Evolutionary conservation across 2,888 invertebrate genomes (phyloP), one percentile per base, ranked within the genome.

Genomic region (Mimachlamys varia): DNA sequence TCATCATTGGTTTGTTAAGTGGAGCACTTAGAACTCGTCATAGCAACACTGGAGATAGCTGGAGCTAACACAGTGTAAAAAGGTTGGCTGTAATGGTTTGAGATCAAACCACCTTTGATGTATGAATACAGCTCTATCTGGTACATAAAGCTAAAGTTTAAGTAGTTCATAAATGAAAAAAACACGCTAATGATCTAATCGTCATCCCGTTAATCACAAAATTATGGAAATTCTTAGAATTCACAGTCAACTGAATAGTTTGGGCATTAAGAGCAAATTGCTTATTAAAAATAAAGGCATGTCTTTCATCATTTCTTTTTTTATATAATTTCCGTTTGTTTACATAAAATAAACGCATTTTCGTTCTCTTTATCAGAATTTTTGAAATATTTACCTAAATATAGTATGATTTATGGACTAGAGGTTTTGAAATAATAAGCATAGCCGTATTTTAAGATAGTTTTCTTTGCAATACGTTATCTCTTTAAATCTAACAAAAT

Each of bases 41-140:
- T 33, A 76, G 27, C 76, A 27, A 44, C 44, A 44, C 44, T 44
- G 3, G 62, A 33, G 27, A 12, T 33, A 76, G 10, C 7, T 0
- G 76, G 27, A 3, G 19, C 19, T 76, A 76, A 33, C 27, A 33
- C 76, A 58, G n/a, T 58, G 19, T 22, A 58, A 4, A 58, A 58
- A 58, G 58, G 58, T 7, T 58, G 22, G 27, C 76, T 27, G 33
- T 27, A 27, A 33, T 76, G 76, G 27, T 76, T 22, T 1, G 76
- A 76, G 76, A 76, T 76, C 76, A 76, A 76, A 76, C 76, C 27
- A 27, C 27, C 76, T 76, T 76, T 76, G 76, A 76, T 76, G 33
- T 33, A 22, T 76, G 12, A 27, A 76, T 76, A 76, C 0, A 15
- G 22, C 76, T 76, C 22, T 76, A 76, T 76, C 27, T 7, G 76